A percentile compares a stretch with the other conserved stretches of the same genome.
These are phyloP conservation scores for Ailurus styani DNA, from an alignment of 2,113 vertebrate species.

Conservation along the genomic window DNA sequence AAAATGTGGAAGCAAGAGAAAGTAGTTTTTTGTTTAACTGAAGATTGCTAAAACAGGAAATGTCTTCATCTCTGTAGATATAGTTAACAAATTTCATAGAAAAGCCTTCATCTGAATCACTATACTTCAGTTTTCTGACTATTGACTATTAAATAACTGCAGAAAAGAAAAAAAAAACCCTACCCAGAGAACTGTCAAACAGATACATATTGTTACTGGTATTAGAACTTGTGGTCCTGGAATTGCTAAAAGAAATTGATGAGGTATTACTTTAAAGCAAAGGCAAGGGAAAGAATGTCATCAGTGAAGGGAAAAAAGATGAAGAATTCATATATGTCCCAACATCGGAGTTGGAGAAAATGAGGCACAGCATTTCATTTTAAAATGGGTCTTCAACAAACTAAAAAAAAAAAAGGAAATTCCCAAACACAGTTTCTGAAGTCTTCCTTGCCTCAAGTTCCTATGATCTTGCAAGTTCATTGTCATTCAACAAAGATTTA, in stretches of 20 bases:
- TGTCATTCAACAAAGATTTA: not conserved
- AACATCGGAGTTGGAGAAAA: not conserved
- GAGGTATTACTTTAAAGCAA: not conserved
- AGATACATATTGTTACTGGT: not conserved
- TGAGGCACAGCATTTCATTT: not conserved
- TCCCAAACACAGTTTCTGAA: not conserved
- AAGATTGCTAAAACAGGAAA: not conserved
- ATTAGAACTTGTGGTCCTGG: not conserved
- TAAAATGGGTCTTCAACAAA: not conserved
- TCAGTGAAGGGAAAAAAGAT: not conserved
- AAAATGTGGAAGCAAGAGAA: not conserved
- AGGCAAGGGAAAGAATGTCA: not conserved
- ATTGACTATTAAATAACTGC: not conserved
- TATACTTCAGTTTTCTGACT: not conserved
- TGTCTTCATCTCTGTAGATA: not conserved
- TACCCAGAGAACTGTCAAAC: not conserved
- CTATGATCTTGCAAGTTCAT: not conserved
- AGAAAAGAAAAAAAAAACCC: not conserved
- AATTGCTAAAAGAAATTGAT: not conserved
- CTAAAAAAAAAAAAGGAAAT: not conserved
- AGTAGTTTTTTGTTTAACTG: not conserved
- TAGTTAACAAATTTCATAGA: not conserved
- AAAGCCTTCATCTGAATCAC: not conserved
- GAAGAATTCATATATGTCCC: not conserved
- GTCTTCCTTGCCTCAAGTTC: not conserved